A percentile compares a stretch with the other conserved stretches of the same genome.
Conservation (phyloP, 2,797 vertebrate species). For the Mareca penelope region DNA sequence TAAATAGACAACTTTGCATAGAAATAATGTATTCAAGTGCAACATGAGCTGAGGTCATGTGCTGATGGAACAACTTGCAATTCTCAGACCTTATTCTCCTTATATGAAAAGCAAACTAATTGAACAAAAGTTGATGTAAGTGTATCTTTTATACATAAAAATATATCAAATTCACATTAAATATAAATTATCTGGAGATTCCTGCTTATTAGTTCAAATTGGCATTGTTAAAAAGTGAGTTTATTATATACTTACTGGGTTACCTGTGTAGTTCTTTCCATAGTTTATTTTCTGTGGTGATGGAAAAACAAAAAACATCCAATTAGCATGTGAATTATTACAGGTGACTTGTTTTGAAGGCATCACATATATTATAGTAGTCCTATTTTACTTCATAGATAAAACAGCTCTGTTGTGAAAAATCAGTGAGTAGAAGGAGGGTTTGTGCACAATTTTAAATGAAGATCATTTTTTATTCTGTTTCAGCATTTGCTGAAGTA, state of each 20-base stretch:
- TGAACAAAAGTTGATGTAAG: not conserved
- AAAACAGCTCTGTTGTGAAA: not conserved
- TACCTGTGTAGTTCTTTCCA: fast-evolving
- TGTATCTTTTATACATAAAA: not conserved
- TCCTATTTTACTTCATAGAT: not conserved
- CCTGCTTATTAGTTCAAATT: not conserved
- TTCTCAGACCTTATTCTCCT: not conserved
- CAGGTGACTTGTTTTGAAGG: not conserved
- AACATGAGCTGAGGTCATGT: not conserved
- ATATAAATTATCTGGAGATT: not conserved
- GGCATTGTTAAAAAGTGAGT: not conserved
- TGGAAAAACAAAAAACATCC: not conserved
- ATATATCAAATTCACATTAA: not conserved
- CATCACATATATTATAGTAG: not conserved
- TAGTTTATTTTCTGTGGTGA: not conserved
- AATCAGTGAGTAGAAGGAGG: not conserved
- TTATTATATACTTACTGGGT: not conserved
- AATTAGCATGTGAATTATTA: not conserved
- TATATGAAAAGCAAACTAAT: not conserved
- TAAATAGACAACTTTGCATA: not conserved
- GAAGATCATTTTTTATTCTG: not conserved
- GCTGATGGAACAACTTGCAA: not conserved
- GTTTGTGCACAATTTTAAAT: not conserved
- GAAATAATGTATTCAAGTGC: not conserved
- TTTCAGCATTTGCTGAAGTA: not conserved